Base-by-base conservation (phyloP, 1,140 invertebrate species). In the Popillia japonica region DNA sequence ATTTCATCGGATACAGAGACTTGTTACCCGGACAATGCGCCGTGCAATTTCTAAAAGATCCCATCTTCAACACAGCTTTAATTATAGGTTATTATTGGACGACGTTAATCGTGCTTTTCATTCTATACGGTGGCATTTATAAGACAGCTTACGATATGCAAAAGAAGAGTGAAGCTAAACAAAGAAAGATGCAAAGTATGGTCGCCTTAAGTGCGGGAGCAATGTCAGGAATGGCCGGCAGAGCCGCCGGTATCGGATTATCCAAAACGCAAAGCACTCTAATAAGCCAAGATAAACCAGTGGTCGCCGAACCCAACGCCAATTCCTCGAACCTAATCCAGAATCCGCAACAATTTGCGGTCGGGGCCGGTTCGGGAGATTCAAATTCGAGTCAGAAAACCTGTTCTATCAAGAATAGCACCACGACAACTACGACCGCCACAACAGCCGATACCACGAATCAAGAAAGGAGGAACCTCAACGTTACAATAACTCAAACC, bases 21-120 rank as follows among this genome's bases (percentile, higher is more conserved):
- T 88, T 99, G 20, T 88, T 92, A 78, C 94, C 95, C 0, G 94
- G 95, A 7, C 93, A 98, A 85, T 99, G 98, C 86, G 95, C 96
- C 48, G 98, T 99, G 1, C 98, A 99, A 87, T 99, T 99, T 87
- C 90, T 99, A 48, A 98, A 98, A 88, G 97, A 99, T 88, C 97
- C 98, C 0, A 91, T 99, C 27, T 99, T 99, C 88, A 99, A 98
- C 85, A 98, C 97, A 41, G 94, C 97, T n/a, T 90, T 99, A 23
- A 99, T 99, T 76, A 98, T 99, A 80, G 96, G 95, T 27, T 99
- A 99, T 86, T 99, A 98, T 87, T 99, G 98, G 96, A 97, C 95
- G 0, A 99, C 98, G 0, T 87, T 99, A 0, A 92, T 98, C 27
- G 95, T 99, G 2, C 90, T 99, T 6, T 96, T 99, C 84, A 92